Base-by-base conservation (phyloP, 2,113 vertebrate genomes). In the Calyptommatus sinebrachiatus region DNA sequence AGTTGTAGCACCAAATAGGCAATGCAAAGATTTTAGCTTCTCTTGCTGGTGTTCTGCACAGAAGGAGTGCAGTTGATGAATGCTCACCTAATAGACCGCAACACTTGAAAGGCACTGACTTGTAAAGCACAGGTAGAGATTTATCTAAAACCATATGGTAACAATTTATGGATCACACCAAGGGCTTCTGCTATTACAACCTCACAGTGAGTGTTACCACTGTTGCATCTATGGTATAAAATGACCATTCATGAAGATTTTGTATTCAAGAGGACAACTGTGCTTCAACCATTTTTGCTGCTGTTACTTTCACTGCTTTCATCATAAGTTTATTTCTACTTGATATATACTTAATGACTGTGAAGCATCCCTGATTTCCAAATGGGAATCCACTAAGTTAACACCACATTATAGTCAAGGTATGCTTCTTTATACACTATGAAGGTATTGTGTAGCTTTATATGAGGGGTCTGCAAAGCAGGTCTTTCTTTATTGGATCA, bases 131-230 rank as follows among this genome's bases (percentile, higher is more conserved):
- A 83, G 76, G 81, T 61, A 73, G 35, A 81, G 74, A 81, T 87
- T 89, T 89, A 82, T 85, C 83, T n/a, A 81, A 88, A 89, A 88
- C 83, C 92, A 93, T 88, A 78, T 91, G 90, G 89, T 88, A 91
- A 86, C 88, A 88, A 90, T 91, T 92, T 91, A 88, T 83, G 83
- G 79, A 81, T 84, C 87, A 83, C 71, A 28, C 76, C 79, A 86
- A 88, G 86, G 69, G 53, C 77, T 91, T 89, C 73, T 90, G 61
- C 69, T 81, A 84, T 77, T 83, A 82, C 87, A 88, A 75, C 28
- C 66, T 75, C 71, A 82, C 86, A 89, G 79, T 83, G 77, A 90
- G 73, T 73, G 63, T 57, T 84, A 71, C 67, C 88, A 21, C 60
- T 90, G 21, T 71, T 80, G 18, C 83, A 84, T 78, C 88, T 86